Evolutionary conservation across 2,797 vertebrate species (phyloP).

Genomic region (Xiphorhynchus erythropygius): DNA sequence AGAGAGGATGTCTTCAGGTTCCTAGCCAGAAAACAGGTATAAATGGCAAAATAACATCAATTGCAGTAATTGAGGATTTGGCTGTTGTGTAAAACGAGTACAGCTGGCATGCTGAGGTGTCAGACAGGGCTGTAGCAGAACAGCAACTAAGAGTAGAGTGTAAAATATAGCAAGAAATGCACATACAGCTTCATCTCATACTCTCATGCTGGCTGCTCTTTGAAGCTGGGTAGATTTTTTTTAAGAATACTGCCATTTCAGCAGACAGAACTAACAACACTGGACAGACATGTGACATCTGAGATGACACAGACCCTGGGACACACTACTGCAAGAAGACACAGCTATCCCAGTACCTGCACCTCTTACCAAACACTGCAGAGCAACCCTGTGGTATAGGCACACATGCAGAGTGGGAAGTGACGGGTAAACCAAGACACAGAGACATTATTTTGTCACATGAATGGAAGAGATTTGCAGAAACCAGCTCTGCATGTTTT

Average conservation of each 20-base stretch:
- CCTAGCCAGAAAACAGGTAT: not conserved
- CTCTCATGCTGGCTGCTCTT: not conserved
- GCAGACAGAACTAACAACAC: not conserved
- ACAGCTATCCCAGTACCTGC: not conserved
- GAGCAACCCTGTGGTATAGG: not conserved
- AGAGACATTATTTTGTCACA: not conserved
- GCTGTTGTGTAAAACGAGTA: not conserved
- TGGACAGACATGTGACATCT: not conserved
- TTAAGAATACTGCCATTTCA: not conserved
- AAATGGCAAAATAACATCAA: not conserved
- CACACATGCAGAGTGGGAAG: not conserved
- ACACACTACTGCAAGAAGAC: not conserved
- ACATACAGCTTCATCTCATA: not conserved
- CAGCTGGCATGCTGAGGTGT: conserved; percentile 34
- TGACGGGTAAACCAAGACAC: not conserved
- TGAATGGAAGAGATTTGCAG: not conserved
- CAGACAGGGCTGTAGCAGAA: conserved; percentile 26
- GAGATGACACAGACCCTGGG: not conserved
- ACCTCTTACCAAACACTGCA: not conserved
- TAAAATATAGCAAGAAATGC: not conserved
- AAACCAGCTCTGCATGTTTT: not conserved
- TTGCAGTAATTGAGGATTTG: not conserved
- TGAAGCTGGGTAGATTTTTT: not conserved
- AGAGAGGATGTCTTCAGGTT: not conserved
- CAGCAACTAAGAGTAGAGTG: not conserved